These are phyloP conservation scores for Leucozona laternaria DNA, from an alignment of 2,888 invertebrate genomes.

Conservation along the genomic window DNA sequence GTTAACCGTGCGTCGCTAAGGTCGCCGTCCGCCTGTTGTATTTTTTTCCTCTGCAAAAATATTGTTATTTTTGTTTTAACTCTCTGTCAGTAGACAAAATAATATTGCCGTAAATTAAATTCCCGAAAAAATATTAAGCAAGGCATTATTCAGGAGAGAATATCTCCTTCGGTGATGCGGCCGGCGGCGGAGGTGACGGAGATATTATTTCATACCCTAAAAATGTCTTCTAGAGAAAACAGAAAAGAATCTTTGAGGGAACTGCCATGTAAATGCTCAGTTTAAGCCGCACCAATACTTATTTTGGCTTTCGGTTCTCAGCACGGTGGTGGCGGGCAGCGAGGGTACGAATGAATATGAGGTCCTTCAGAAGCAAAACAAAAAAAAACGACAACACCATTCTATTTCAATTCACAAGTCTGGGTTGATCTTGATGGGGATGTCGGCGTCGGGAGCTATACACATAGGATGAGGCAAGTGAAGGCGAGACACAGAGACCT, in stretches of 20 bases:
- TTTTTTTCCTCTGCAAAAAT: not conserved
- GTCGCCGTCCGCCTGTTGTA: not conserved
- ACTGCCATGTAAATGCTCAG: constrained; percentile 37
- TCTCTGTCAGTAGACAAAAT: constrained; percentile 35
- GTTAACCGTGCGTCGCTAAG: too few relatives aligned
- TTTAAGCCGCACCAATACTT: constrained; percentile 56
- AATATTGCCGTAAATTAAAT: constrained; percentile 63
- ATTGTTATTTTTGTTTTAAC: constrained; percentile 24
- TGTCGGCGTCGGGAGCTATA: constrained; percentile 9
- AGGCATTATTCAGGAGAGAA: constrained; percentile 42
- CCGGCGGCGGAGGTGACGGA: not conserved
- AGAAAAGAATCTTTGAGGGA: constrained; percentile 19
- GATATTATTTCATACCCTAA: not conserved
- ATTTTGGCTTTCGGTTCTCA: constrained; percentile 33
- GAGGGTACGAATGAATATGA: not conserved
- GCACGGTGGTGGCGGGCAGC: not conserved
- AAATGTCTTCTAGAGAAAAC: constrained; percentile 1
- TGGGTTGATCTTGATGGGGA: not conserved
- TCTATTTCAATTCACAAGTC: constrained; percentile 49
- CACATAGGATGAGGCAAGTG: not conserved
- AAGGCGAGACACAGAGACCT: not conserved
- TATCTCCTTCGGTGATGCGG: constrained; percentile 1
- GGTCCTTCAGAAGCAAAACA: not conserved
- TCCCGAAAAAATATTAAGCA: constrained; percentile 63
- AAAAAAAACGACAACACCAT: not conserved